Evolutionary conservation across 2,113 vertebrate species (phyloP).

Genomic region (Hydropotes inermis): DNA sequence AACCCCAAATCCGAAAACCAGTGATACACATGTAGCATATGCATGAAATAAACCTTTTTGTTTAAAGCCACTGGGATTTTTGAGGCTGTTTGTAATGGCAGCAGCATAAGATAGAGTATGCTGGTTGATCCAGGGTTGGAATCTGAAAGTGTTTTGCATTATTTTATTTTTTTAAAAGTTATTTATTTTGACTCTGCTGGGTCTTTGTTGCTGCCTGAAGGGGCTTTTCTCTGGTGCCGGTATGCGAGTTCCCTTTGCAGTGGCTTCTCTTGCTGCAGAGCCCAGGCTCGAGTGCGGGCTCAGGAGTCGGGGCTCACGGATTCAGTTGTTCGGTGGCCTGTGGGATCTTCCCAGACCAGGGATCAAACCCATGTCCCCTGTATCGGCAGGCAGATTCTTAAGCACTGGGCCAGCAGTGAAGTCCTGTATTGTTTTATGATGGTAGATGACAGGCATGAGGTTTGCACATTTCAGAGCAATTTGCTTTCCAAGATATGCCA

Average conservation of each 20-base stretch:
- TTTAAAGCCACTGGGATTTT: not conserved
- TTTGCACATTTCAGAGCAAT: not conserved
- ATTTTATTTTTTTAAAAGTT: not conserved
- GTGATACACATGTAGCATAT: not conserved
- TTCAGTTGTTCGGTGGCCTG: not conserved
- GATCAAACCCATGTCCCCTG: not conserved
- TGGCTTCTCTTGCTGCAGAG: not conserved
- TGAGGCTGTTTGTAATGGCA: not conserved
- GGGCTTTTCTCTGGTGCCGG: rapidly evolving
- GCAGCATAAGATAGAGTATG: not conserved
- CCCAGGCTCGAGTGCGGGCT: rapidly evolving
- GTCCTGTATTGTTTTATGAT: not conserved
- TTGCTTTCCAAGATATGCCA: not conserved
- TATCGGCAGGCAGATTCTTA: not conserved
- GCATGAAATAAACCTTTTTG: not conserved
- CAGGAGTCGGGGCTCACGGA: not conserved
- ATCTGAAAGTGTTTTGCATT: not conserved
- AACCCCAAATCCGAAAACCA: not conserved
- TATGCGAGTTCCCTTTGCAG: not conserved
- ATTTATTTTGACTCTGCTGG: not conserved
- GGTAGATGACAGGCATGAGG: not conserved
- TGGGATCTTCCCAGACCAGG: not conserved
- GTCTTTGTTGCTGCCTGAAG: not conserved
- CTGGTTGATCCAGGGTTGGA: not conserved
- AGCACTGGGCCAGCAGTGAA: not conserved